Evolutionary conservation across 2,888 invertebrate genomes (phyloP).

Genomic region (Ametastegia equiseti): DNA sequence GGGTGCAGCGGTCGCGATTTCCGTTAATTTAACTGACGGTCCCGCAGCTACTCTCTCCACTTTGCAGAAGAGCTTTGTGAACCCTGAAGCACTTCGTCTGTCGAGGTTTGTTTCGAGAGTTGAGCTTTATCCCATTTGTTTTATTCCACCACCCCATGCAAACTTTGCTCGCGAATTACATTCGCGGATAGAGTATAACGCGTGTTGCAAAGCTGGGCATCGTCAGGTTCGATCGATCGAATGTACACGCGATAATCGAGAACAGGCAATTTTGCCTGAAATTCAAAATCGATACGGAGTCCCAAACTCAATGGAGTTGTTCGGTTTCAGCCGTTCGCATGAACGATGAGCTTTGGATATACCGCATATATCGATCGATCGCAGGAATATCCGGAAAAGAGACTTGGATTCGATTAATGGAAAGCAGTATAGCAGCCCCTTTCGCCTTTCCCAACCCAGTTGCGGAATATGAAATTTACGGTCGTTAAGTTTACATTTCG

Average conservation of each 20-base stretch:
- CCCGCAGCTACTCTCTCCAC: neutral
- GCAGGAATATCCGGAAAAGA: neutral
- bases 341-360: neutral
- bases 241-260: too few relatives aligned
- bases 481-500: constrained; percentile 13
- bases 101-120: neutral
- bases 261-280: too few relatives aligned
- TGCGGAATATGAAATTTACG: constrained; percentile 12
- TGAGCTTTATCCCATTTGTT: neutral
- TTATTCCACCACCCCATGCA: too few relatives aligned
- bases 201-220: too few relatives aligned
- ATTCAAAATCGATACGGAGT: neutral
- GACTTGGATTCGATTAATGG: constrained; percentile 1
- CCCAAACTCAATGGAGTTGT: too few relatives aligned
- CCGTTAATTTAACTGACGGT: constrained; percentile 36
- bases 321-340: neutral
- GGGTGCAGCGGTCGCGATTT: constrained; percentile 35
- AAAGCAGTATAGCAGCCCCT: neutral
- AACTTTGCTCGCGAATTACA: too few relatives aligned
- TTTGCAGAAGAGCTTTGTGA: neutral
- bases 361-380: neutral
- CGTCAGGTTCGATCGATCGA: too few relatives aligned
- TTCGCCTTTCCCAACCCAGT: too few relatives aligned
- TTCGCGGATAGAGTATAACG: too few relatives aligned
- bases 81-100: neutral